A percentile compares a stretch with the other conserved stretches of the same genome.
Evolutionary conservation across 2,113 vertebrate genomes (phyloP).

Genomic region (Neodon shergylaensis): DNA sequence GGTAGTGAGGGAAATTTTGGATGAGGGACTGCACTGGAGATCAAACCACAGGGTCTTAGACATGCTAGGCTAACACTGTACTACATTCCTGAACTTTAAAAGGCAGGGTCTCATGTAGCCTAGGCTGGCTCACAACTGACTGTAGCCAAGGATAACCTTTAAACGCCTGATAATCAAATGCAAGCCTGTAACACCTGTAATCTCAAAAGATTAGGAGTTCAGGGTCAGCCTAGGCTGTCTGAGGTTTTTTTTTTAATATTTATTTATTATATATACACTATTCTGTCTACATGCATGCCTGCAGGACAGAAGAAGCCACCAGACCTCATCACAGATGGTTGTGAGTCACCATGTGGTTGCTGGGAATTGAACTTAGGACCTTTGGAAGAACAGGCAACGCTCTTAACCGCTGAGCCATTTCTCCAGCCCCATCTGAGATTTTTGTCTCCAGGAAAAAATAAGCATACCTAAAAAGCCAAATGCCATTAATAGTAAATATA

Average conservation of each 20-base stretch:
- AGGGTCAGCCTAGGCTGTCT: neutral
- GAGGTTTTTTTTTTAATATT: too few species aligned
- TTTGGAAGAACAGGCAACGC: too few species aligned
- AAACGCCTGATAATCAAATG: neutral
- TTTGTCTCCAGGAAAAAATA: neutral
- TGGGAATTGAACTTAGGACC: too few species aligned
- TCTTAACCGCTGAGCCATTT: too few species aligned
- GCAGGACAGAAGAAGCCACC: too few species aligned
- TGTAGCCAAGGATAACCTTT: neutral
- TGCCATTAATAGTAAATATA: constrained; percentile 49
- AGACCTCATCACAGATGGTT: too few species aligned
- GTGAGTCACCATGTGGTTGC: too few species aligned
- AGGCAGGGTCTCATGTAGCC: neutral
- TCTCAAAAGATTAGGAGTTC: neutral
- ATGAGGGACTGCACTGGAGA: neutral
- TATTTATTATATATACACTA: too few species aligned
- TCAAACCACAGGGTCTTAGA: neutral
- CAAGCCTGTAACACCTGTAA: neutral
- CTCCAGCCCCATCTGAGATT: too few species aligned
- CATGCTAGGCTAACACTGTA: neutral
- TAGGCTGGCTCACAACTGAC: neutral
- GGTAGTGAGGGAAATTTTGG: neutral
- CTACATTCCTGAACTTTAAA: neutral
- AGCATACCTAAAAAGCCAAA: constrained; percentile 1
- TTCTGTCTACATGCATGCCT: too few species aligned